Evolutionary conservation across 2,888 invertebrate species (phyloP).

Genomic region (Drosophila fulvimacula): DNA sequence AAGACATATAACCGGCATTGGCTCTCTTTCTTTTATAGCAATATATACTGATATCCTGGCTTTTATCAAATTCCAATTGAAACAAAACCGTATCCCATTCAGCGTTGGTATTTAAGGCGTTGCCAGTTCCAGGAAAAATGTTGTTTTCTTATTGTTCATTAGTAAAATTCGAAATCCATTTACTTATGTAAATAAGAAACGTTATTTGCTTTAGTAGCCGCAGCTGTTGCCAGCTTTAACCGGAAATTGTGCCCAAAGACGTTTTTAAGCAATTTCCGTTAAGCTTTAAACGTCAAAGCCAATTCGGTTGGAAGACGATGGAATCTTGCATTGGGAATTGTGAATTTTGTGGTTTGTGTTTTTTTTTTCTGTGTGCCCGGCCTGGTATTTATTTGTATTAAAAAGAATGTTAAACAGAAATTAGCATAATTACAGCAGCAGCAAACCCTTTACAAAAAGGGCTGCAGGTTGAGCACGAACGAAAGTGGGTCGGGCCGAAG

Average conservation of each 20-base stretch:
- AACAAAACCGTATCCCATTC: no score
- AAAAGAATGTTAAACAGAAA: slow-evolving; percentile 59
- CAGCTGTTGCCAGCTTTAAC: slow-evolving; percentile 8
- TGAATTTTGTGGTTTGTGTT: background rate
- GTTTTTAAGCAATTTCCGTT: slow-evolving; percentile 33
- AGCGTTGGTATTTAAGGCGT: background rate
- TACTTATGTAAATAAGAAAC: slow-evolving; percentile 23
- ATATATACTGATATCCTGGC: no score
- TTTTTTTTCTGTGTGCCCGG: background rate
- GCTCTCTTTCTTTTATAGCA: no score
- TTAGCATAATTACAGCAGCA: slow-evolving; percentile 70
- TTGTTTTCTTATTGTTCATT: background rate
- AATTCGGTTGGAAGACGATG: slow-evolving; percentile 8
- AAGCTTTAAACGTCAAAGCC: slow-evolving; percentile 19
- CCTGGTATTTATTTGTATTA: slow-evolving; percentile 38
- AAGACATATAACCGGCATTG: background rate
- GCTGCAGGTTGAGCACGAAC: slow-evolving; percentile 18
- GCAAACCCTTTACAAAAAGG: slow-evolving; percentile 52
- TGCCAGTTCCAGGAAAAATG: background rate
- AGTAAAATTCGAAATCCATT: slow-evolving; percentile 20
- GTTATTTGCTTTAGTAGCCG: slow-evolving; percentile 14
- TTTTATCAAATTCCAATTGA: background rate
- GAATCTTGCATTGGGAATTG: slow-evolving; percentile 13
- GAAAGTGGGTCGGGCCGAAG: background rate
- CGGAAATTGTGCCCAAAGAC: slow-evolving; percentile 28